phyloP scores from a whole-genome alignment of 2,113 vertebrate genomes.

The Zosterops borbonicus region DNA sequence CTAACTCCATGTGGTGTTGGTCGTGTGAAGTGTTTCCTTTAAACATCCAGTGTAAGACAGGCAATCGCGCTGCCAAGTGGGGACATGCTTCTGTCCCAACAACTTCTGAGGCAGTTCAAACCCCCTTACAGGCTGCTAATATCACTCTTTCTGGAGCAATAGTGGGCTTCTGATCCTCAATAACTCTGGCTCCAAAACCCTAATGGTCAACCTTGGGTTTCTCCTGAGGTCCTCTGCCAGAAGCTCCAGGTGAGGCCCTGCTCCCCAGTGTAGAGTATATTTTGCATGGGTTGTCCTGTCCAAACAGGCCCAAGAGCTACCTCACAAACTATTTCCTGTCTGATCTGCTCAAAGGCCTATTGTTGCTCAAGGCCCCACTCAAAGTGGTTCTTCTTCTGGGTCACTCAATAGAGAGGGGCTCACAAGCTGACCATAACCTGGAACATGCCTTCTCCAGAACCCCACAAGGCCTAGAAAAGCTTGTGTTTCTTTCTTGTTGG shows the following conservation, averaged over 20 bases:
- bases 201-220: fast-evolving
- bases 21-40: neutral
- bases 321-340: neutral
- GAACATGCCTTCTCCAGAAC: neutral
- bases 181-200: fast-evolving
- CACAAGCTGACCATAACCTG: neutral
- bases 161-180: neutral
- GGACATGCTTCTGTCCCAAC: neutral
- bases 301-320: neutral
- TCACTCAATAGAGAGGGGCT: neutral
- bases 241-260: neutral
- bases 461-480: neutral
- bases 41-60: neutral
- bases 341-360: neutral
- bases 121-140: neutral
- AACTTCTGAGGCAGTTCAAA: neutral
- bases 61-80: neutral
- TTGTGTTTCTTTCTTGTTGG: neutral
- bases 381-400: neutral
- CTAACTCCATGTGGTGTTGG: neutral
- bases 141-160: neutral
- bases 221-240: neutral
- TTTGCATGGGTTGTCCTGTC: neutral
- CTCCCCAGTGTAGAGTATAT: neutral
- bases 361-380: neutral